A percentile compares a stretch with the other conserved stretches of the same genome.
Evolutionary conservation across 2,888 invertebrate species (phyloP).

Genomic region (Parascotia fuliginaria): DNA sequence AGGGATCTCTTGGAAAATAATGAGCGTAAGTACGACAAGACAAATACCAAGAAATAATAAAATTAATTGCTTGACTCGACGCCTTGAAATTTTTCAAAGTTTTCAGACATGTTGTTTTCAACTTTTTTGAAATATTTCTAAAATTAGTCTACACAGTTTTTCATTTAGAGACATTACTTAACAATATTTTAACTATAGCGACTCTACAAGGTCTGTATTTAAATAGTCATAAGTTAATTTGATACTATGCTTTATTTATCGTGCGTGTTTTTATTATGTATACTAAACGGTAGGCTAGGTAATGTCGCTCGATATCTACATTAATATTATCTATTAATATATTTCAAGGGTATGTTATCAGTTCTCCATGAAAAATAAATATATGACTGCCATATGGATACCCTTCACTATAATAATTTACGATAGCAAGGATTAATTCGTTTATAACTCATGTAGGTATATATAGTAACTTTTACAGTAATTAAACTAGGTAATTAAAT

Average conservation of each 20-base stretch:
- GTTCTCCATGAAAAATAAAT: slow-evolving; percentile 10
- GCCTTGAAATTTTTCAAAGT: neutral
- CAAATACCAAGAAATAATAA: neutral
- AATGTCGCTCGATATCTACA: neutral
- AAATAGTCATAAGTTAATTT: too few relatives aligned
- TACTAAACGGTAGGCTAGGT: neutral
- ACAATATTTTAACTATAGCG: too few relatives aligned
- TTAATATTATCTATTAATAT: slow-evolving; percentile 11
- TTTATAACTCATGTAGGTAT: too few relatives aligned
- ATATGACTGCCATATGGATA: slow-evolving; percentile 36
- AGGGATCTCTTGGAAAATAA: slow-evolving; percentile 46
- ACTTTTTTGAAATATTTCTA: slow-evolving; percentile 1
- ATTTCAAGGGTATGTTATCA: slow-evolving; percentile 33
- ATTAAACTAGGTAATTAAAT: too few relatives aligned
- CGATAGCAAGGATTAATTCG: too few relatives aligned
- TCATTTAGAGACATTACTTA: too few relatives aligned
- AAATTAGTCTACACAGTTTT: too few relatives aligned
- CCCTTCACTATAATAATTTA: neutral
- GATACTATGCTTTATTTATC: neutral
- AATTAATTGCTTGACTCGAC: neutral
- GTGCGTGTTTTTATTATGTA: neutral
- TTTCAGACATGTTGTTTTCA: too few relatives aligned
- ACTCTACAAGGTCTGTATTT: too few relatives aligned
- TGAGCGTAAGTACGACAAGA: slow-evolving; percentile 70
- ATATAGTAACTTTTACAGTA: too few relatives aligned